A percentile compares a stretch with the other conserved stretches of the same genome.
phyloP scores from a whole-genome alignment of 2,797 vertebrate species.

The Scarus forsteni region DNA sequence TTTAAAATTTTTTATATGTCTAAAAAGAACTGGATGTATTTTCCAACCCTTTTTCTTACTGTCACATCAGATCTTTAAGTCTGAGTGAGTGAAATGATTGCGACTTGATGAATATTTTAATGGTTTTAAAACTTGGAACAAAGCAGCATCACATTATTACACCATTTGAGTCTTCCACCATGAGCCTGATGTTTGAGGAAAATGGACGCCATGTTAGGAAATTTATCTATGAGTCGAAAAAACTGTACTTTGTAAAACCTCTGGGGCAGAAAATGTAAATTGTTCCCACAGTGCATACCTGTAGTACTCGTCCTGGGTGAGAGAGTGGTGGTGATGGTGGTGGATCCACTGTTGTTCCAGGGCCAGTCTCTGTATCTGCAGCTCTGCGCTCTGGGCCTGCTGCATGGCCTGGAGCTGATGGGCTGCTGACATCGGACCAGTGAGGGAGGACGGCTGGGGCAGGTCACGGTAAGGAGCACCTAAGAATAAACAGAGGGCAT shows the following conservation, averaged over 20 bases:
- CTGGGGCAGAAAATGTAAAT: slow-evolving; percentile 1
- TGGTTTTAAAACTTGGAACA: too few species aligned
- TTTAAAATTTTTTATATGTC: too few species aligned
- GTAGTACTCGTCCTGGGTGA: slow-evolving; percentile 99
- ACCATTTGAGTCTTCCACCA: too few species aligned
- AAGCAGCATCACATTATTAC: too few species aligned
- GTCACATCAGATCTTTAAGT: too few species aligned
- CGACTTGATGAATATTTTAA: too few species aligned
- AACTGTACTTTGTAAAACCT: slow-evolving; percentile 3
- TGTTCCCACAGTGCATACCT: slow-evolving; percentile 81
- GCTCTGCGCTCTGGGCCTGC: slow-evolving; percentile 97
- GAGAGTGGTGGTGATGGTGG: slow-evolving; percentile 95
- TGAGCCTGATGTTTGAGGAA: too few species aligned
- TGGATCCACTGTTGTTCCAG: slow-evolving; percentile 98
- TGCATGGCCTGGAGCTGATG: slow-evolving; percentile 99
- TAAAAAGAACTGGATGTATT: too few species aligned
- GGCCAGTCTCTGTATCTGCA: slow-evolving; percentile 99
- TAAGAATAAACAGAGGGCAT: slow-evolving; percentile 49
- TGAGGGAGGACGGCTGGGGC: slow-evolving; percentile 93
- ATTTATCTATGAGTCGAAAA: slow-evolving; percentile 4
- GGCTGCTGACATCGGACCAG: slow-evolving; percentile 95
- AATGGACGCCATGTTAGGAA: neutral
- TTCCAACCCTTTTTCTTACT: too few species aligned
- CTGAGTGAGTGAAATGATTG: too few species aligned
- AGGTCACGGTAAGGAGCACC: slow-evolving; percentile 97